Percentiles rank a stretch among this genome's conserved stretches.
These are phyloP conservation scores for Chunga burmeisteri DNA, from an alignment of 2,113 vertebrate genomes.

Conservation along the genomic window DNA sequence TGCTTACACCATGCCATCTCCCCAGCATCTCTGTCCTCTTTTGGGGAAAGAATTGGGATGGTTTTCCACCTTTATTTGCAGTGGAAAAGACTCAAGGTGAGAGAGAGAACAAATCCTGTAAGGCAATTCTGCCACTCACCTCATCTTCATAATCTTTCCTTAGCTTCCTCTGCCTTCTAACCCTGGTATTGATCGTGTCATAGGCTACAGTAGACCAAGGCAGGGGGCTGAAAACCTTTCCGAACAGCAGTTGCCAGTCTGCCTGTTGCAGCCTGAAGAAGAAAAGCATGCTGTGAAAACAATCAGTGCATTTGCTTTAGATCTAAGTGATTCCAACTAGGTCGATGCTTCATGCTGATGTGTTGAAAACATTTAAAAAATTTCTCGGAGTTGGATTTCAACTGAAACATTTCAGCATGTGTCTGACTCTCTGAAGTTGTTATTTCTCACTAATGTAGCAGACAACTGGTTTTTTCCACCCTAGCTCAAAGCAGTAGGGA, in stretches of 20 bases:
- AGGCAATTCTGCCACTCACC: constrained; percentile 74
- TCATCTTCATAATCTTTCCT: constrained; percentile 83
- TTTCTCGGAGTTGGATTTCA: constrained; percentile 80
- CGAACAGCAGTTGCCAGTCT: constrained; percentile 57
- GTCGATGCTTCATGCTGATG: constrained; percentile 85
- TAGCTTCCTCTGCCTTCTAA: constrained; percentile 73
- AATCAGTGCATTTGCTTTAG: constrained; percentile 89
- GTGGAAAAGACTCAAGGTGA: constrained; percentile 75
- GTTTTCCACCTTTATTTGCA: constrained; percentile 53
- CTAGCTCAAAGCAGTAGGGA: constrained; percentile 36
- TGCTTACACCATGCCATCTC: fast-evolving
- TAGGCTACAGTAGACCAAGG: constrained; percentile 74
- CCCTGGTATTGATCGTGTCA: constrained; percentile 83
- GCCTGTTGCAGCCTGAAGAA: constrained; percentile 75
- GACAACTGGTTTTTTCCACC: constrained; percentile 55
- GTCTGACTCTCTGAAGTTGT: constrained; percentile 63
- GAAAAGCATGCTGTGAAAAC: constrained; percentile 87
- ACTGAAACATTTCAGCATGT: constrained; percentile 70
- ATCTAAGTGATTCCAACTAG: constrained; percentile 87
- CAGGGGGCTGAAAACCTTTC: constrained; percentile 84
- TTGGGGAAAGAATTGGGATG: background rate
- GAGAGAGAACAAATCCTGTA: constrained; percentile 73
- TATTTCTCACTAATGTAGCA: constrained; percentile 68
- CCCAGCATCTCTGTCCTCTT: background rate
- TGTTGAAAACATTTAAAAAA: constrained; percentile 86